Percentiles rank a stretch among this genome's conserved stretches.
phyloP scores from a whole-genome alignment of 2,797 vertebrate species.

The Anabas testudineus region DNA sequence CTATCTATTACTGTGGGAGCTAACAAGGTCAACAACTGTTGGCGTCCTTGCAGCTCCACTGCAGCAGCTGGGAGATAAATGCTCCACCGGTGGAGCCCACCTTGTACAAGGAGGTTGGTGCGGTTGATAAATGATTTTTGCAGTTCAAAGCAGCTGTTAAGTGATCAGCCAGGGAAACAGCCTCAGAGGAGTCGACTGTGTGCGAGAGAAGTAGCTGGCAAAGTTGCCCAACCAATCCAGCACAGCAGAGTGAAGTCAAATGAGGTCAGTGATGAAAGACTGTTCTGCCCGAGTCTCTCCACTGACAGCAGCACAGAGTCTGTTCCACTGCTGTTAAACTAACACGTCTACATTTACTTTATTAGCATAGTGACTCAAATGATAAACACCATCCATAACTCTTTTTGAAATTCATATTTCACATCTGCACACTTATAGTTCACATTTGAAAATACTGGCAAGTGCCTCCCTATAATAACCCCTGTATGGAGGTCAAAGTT shows the following conservation, averaged over 20 bases:
- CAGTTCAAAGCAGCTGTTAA: not conserved
- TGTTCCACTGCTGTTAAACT: no score
- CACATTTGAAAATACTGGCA: not conserved
- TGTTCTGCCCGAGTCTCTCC: not conserved
- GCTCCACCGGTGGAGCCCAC: not conserved
- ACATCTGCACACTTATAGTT: no score
- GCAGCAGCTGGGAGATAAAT: not conserved
- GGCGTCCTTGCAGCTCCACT: not conserved
- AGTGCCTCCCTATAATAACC: no score
- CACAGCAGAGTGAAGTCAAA: constrained; percentile 7
- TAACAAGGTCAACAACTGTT: not conserved
- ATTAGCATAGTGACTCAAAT: not conserved
- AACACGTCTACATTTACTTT: not conserved
- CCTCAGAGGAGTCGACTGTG: not conserved
- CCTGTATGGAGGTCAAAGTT: not conserved
- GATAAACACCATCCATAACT: no score
- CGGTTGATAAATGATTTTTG: not conserved
- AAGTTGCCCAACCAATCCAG: constrained; percentile 19
- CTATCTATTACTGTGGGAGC: not conserved
- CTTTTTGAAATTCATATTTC: no score
- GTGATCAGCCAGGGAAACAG: not conserved
- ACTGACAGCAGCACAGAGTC: no score
- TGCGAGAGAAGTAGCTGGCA: not conserved
- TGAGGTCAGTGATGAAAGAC: constrained; percentile 15
- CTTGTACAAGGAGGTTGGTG: not conserved